A percentile compares a stretch with the other conserved stretches of the same genome.
These are phyloP conservation scores for Leptoclinus maculatus DNA, from an alignment of 2,797 vertebrate genomes.

Conservation along the genomic window DNA sequence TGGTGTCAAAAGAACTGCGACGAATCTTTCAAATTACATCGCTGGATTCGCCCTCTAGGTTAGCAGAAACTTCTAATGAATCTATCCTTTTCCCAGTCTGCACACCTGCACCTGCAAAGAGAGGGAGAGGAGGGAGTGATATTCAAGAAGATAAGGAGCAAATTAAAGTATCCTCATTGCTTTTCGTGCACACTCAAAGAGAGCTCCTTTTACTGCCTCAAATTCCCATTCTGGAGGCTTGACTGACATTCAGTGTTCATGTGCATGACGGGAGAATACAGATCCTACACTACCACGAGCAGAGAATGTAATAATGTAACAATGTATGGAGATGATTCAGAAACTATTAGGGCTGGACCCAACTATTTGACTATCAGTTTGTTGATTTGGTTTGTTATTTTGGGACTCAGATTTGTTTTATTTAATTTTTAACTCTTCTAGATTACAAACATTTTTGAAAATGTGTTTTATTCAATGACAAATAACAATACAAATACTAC, in stretches of 20 bases:
- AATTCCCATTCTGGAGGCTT: slow-evolving; percentile 25
- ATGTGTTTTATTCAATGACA: too few relatives aligned
- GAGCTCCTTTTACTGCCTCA: slow-evolving; percentile 1
- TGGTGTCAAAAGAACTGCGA: slow-evolving; percentile 29
- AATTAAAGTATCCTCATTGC: slow-evolving; percentile 28
- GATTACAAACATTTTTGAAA: too few relatives aligned
- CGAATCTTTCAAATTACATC: slow-evolving; percentile 46
- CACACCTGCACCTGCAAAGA: slow-evolving; percentile 21
- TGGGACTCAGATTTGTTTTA: too few relatives aligned
- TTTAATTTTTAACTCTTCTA: too few relatives aligned
- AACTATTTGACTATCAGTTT: too few relatives aligned
- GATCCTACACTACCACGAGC: neutral
- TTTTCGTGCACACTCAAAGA: slow-evolving; percentile 20
- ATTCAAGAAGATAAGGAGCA: slow-evolving; percentile 33
- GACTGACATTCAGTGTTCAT: slow-evolving; percentile 17
- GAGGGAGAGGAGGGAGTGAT: neutral
- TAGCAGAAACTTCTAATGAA: slow-evolving; percentile 46
- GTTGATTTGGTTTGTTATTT: too few relatives aligned
- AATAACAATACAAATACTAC: too few relatives aligned
- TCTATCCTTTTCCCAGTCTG: slow-evolving; percentile 19
- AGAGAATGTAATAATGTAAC: neutral
- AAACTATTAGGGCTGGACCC: neutral
- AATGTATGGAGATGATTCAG: slow-evolving; percentile 4
- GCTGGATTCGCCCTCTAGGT: slow-evolving; percentile 38
- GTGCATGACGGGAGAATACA: neutral